A percentile compares a stretch with the other conserved stretches of the same genome.
phyloP scores from a whole-genome alignment of 1,140 invertebrate genomes.

The Zaprionus camerounensis region DNA sequence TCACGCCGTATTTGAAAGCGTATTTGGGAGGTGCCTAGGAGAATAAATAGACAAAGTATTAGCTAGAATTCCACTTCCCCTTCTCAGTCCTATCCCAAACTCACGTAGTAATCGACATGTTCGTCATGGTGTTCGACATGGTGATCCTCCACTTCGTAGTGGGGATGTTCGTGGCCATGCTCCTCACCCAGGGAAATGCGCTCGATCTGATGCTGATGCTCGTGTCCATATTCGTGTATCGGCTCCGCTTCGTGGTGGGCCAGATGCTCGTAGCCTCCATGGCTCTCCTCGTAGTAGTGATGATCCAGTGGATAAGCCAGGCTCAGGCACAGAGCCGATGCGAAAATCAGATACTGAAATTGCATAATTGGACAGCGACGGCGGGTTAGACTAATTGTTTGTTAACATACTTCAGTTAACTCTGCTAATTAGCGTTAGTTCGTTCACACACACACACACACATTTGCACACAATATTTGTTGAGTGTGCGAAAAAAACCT shows the following conservation, averaged over 20 bases:
- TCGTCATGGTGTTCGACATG: constrained; percentile 68
- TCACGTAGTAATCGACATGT: constrained; percentile 84
- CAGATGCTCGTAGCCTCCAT: constrained; percentile 74
- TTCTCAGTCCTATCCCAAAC: constrained; percentile 33
- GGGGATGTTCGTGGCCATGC: constrained; percentile 63
- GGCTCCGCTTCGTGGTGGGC: constrained; percentile 64
- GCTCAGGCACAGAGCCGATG: constrained; percentile 76
- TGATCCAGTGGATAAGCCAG: constrained; percentile 81
- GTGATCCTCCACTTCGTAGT: constrained; percentile 72
- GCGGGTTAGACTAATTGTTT: constrained; percentile 66
- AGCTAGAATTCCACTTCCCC: background rate
- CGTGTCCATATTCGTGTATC: constrained; percentile 69
- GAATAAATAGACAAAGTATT: background rate
- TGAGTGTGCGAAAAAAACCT: constrained; percentile 29
- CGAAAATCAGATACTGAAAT: constrained; percentile 82
- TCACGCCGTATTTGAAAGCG: constrained; percentile 85
- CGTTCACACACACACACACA: constrained; percentile 1
- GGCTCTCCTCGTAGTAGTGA: constrained; percentile 75
- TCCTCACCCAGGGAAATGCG: constrained; percentile 78
- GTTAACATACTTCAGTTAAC: constrained; percentile 29
- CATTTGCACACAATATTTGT: background rate
- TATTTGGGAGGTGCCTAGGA: constrained; percentile 85
- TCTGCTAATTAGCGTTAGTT: constrained; percentile 54
- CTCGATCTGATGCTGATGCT: constrained; percentile 72
- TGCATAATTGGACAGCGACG: constrained; percentile 59